These are phyloP conservation scores for Acanthurus leucopareius DNA, from an alignment of 2,797 vertebrate species.

Conservation along the genomic window DNA sequence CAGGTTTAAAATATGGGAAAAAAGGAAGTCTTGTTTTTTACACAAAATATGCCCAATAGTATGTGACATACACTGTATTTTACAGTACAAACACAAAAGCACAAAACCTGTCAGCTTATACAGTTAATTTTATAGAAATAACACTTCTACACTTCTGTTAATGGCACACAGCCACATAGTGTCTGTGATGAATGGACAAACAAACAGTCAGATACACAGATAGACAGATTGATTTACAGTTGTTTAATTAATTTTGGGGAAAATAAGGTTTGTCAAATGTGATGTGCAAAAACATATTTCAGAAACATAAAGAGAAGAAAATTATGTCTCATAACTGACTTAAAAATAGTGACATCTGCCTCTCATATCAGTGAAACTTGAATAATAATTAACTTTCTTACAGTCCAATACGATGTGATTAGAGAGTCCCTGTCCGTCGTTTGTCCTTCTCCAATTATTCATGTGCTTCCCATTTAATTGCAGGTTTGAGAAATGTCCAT, in stretches of 20 bases:
- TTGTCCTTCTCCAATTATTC: slow-evolving; percentile 48
- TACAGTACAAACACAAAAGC: neutral
- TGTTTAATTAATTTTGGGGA: neutral
- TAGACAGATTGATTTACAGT: neutral
- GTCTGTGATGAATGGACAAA: slow-evolving; percentile 13
- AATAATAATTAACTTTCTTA: slow-evolving; percentile 39
- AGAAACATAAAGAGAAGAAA: slow-evolving; percentile 11
- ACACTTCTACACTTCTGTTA: neutral
- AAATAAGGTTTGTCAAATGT: slow-evolving; percentile 17
- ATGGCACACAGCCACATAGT: slow-evolving; percentile 5
- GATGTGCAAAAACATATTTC: slow-evolving; percentile 3
- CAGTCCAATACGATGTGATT: slow-evolving; percentile 36
- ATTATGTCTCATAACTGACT: slow-evolving; percentile 20
- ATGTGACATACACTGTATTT: neutral
- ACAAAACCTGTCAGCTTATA: neutral
- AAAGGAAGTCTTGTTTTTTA: too few relatives aligned
- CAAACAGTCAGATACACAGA: neutral
- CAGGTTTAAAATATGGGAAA: neutral
- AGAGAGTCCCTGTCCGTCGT: slow-evolving; percentile 26
- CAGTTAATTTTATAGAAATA: slow-evolving; percentile 1
- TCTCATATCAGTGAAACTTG: slow-evolving; percentile 27
- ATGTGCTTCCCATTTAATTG: slow-evolving; percentile 74
- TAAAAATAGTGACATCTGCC: slow-evolving; percentile 41
- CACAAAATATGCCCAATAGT: neutral
- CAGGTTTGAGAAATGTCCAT: slow-evolving; percentile 62